Evolutionary conservation across 2,888 invertebrate species (phyloP), one percentile per base, ranked within the genome.

Genomic region (Nesidiocoris tenuis): DNA sequence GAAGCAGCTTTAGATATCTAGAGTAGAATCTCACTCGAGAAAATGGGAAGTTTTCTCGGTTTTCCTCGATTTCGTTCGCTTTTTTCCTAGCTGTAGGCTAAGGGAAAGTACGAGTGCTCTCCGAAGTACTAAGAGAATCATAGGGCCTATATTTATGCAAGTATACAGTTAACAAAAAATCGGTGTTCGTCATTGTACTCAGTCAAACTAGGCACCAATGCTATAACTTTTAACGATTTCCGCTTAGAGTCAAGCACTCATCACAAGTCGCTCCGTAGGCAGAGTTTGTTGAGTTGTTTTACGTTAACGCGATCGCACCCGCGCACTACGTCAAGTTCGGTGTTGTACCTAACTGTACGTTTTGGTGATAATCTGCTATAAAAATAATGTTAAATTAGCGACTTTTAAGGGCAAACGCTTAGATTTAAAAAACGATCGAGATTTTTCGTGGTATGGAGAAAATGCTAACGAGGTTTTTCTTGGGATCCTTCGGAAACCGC

Each of bases 221-320:
- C 59, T 70, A 24, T 57, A 21, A 39, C 39, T 3, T 39, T 39
- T n/a, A n/a, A 39, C 39, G 12, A 12, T 39, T 39, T 70, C 70
- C 24, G 70, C 70, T 70, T 70, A 59, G 21, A 67, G 23, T 59
- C 59, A 24, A 70, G 70, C 70, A 70, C 70, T 39, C 39, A 39
- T 39, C 12, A 39, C 39, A n/a, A n/a, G 57, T 70, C 57, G 57
- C 59, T 59, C 59, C 24, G 57, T 24, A 59, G 59, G 59, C 70
- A 57, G 18, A 59, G 22, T 68, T 24, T 23, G 59, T 18, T 39
- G 39, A 39, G 3, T 39, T 39, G 5, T 7, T 39, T 39, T 39
- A 7, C 39, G 39, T 39, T 39, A 3, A 12, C 39, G 12, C 39
- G 12, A 18, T 70, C 59, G 70, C 70, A 70, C 70, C 23, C 24